phyloP scores from a whole-genome alignment of 1,140 invertebrate species.

The Drosophila varians region DNA sequence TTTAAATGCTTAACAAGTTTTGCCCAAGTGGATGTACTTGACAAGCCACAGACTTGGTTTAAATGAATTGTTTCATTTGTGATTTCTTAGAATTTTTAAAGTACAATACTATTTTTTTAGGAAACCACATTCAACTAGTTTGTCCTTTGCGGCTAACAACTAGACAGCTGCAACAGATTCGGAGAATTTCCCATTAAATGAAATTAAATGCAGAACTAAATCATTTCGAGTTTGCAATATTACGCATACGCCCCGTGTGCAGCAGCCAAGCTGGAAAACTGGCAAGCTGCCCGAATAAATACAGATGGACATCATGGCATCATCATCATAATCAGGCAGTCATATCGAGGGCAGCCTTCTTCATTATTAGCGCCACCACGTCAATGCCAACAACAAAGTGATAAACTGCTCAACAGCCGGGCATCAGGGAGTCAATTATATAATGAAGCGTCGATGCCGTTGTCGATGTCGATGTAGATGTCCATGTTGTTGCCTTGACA shows the following conservation, averaged over 20 bases:
- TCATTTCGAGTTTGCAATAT: slow-evolving; percentile 6
- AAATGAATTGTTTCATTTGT: too few relatives aligned
- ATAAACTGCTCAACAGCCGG: slow-evolving; percentile 54
- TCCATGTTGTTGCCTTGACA: slow-evolving; percentile 19
- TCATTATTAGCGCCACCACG: slow-evolving; percentile 35
- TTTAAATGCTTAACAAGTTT: too few relatives aligned
- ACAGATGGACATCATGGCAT: slow-evolving; percentile 11
- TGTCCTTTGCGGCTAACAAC: not conserved
- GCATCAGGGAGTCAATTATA: slow-evolving; percentile 58
- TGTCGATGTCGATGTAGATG: too few relatives aligned
- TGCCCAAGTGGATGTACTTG: too few relatives aligned
- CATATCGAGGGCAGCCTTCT: slow-evolving; percentile 8
- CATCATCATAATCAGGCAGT: slow-evolving; percentile 27
- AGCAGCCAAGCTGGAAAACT: not conserved
- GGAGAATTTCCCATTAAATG: not conserved
- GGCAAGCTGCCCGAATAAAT: not conserved
- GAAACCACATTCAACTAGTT: too few relatives aligned
- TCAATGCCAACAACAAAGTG: slow-evolving; percentile 45
- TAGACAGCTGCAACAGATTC: not conserved
- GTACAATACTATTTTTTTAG: not conserved
- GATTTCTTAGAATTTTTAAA: too few relatives aligned
- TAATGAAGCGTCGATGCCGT: slow-evolving; percentile 33
- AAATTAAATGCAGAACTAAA: slow-evolving; percentile 10
- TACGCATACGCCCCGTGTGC: slow-evolving; percentile 35
- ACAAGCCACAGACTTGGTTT: too few relatives aligned